Evolutionary conservation across 2,797 vertebrate genomes (phyloP).

Genomic region (Peromyscus eremicus): DNA sequence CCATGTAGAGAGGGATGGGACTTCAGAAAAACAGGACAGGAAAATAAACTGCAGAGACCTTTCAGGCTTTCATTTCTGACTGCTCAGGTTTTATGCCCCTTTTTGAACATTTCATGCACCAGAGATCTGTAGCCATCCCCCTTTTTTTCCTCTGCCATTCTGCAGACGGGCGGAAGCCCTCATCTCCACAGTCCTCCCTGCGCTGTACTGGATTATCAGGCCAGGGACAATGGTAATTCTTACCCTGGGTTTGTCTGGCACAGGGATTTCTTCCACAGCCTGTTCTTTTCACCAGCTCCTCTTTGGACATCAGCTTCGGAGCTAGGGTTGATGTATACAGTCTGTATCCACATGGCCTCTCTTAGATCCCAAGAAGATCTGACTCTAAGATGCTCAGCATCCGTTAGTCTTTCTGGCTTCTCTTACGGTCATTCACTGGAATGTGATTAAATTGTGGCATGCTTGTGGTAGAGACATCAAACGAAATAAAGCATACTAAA

Average conservation of each 20-base stretch:
- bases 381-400: background rate
- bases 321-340: background rate
- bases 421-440: background rate
- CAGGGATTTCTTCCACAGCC: slow-evolving; percentile 32
- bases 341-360: background rate
- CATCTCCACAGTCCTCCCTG: background rate
- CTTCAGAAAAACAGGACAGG: slow-evolving; percentile 63
- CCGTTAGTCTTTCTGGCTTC: background rate
- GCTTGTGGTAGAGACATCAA: slow-evolving; percentile 28
- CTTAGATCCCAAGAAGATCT: background rate
- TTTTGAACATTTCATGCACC: slow-evolving; percentile 27
- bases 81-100: slow-evolving; percentile 52
- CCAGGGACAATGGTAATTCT: background rate
- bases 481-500: slow-evolving; percentile 1
- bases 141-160: slow-evolving; percentile 3
- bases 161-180: background rate
- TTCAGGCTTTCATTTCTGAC: slow-evolving; percentile 60
- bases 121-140: background rate
- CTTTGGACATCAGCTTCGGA: background rate
- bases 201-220: background rate
- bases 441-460: slow-evolving; percentile 25
- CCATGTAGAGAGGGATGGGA: slow-evolving; percentile 43
- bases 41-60: slow-evolving; percentile 63
- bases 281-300: slow-evolving; percentile 12
- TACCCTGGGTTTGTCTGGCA: background rate